Base-by-base conservation (phyloP, 37 sponge, comb jelly and placozoan species). In the Ephydatia muelleri region DNA sequence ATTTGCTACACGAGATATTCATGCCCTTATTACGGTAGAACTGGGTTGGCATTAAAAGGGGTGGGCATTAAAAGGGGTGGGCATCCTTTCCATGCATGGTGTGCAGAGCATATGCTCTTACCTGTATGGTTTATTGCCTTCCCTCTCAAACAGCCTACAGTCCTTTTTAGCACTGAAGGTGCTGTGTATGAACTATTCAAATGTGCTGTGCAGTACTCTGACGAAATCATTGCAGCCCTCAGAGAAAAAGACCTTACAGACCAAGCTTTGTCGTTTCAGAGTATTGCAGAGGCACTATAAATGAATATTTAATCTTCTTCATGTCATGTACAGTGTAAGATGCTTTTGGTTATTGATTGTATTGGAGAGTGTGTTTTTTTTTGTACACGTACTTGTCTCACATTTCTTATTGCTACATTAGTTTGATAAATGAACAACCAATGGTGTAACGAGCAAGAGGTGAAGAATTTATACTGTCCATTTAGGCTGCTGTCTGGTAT, bases 151-250 rank as follows among this genome's bases (percentile, higher is more conserved):
- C 57, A 57, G 57, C 57, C 57, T 11, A 21, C 57, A 67, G 65
- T 92, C 67, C 84, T 87, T 84, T 92, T 92, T 79, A 85, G 84
- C 27, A 82, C 88, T 11, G 92, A 92, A 48, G 57, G 57, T 16
- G 94, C 97, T 21, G 75, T 93, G 43, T 89, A 82, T 35, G 94
- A 91, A 72, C 88, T 96, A 64, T 96, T 89, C 80, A 91, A 84
- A 37, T 96, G 76, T 43, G 92, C 90, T 31, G 22, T 38, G 14
- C 35, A 78, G 0, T 93, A 89, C 76, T 81, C 84, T 1, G 84
- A 86, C 0, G 83, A 83, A 0, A 68, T 93, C 26, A 74, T 75
- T 0, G 94, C 90, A 30, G 84, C 78, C 11, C 83, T 93, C 5
- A 81, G 80, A n/a, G 94, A 90, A 38, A 91, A 93, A 49, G 91